Percentiles rank a stretch among this genome's conserved stretches.
phyloP scores from a whole-genome alignment of 2,113 vertebrate genomes.

The Orientallactaga bullata region DNA sequence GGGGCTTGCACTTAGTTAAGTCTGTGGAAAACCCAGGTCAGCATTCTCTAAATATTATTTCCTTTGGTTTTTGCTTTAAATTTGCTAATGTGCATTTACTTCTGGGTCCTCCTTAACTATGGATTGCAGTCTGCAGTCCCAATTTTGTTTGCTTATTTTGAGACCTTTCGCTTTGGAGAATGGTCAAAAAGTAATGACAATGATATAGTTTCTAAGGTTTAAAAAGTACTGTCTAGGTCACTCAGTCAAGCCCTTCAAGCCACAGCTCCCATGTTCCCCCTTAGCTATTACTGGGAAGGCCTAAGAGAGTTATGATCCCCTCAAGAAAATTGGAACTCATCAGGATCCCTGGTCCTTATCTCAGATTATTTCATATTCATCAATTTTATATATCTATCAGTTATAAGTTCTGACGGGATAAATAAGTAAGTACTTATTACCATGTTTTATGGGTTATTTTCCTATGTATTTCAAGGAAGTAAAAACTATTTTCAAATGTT shows the following conservation, averaged over 20 bases:
- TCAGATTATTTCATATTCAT: not conserved
- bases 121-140: not conserved
- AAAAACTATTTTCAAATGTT: not conserved
- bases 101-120: not conserved
- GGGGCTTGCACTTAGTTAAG: not conserved
- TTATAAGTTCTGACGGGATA: too few species aligned
- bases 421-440: not conserved
- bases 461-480: not conserved
- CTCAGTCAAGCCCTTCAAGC: not conserved
- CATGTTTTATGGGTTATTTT: not conserved
- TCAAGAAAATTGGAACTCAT: not conserved
- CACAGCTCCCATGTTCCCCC: not conserved
- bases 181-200: not conserved
- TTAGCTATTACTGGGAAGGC: not conserved
- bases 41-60: not conserved
- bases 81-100: not conserved
- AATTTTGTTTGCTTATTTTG: not conserved
- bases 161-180: not conserved
- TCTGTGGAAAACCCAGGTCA: not conserved
- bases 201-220: not conserved
- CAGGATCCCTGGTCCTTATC: not conserved
- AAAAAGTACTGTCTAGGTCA: not conserved
- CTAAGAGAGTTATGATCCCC: not conserved
- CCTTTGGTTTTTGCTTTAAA: not conserved
- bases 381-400: not conserved